Evolutionary conservation across 2,113 vertebrate genomes (phyloP), one percentile per base, ranked within the genome.

Genomic region (Pseudopipra pipra): DNA sequence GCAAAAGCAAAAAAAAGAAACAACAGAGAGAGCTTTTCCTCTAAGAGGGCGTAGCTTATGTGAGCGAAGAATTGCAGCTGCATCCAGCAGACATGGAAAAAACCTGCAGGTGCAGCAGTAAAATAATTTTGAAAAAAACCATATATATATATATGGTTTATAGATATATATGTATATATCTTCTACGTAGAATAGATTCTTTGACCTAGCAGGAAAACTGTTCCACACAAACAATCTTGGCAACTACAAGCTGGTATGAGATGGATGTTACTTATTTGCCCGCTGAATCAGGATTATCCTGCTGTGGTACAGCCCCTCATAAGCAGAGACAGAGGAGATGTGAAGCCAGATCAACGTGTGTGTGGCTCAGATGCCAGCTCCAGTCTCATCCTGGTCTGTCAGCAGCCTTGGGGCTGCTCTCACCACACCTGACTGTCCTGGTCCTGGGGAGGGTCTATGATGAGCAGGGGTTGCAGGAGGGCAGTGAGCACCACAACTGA

Each of bases 371-470:
- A 27, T 47, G 22, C 43, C 52, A 47, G 56, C n/a, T 44, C 16
- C 35, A 66, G 25, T 35, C 44, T 47, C 39, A 31, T 20, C 9
- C 44, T 12, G 0, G 37, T n/a, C 23, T 73, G 14, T 9, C 0
- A 0, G 61, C 24, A 70, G 30, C 23, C 55, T 73, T 3, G 14
- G 17, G 17, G 28, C 17, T 72, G 43, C 43, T 80, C 13, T 61
- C 47, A 6, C 27, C 65, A 10, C 22, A 39, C 4, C 33, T 17
- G 44, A 4, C 9, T 56, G 11, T n/a, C n/a, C 33, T 5, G 3
- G 20, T 39, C 56, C 35, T 28, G 8, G 6, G 39, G 31, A 16
- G 10, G 23, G 12, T 37, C 19, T 8, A 28, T 0, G 0, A 5
- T 9, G 6, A 74, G 35, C 11, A 74, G 28, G 25, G 31, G 3